Base-by-base conservation (phyloP, 2,888 invertebrate species). In the Aspidiotus destructor region DNA sequence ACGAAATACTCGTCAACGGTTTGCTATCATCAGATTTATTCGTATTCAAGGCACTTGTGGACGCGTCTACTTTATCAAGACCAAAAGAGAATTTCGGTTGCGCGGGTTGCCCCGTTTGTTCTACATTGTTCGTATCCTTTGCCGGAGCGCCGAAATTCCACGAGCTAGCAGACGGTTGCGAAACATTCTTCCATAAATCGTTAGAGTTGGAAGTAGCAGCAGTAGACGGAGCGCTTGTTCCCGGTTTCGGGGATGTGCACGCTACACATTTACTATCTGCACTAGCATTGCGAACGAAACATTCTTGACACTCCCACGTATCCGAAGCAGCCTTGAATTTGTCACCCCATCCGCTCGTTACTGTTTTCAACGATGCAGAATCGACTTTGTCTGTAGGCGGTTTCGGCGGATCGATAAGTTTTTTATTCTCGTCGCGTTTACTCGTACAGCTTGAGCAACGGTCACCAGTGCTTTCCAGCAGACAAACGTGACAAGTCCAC, bases 261-360 rank as follows among this genome's bases (percentile, higher is more conserved):
- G 84, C 83, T 60, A 79, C 77, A 75, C 85, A 86, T 71, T 79
- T 81, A 8, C 72, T 73, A 16, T 77, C 77, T n/a, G 77, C 76
- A 5, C 75, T 74, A 57, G 79, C 77, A 74, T 86, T 86, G 68
- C 79, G 78, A 0, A 85, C 79, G 80, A 84, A 80, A 74, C 86
- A 86, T 15, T 80, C 80, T 11, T 77, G 76, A 74, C 86, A 86
- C 70, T 82, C 82, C 85, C 85, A 86, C 41, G 81, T 79, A 48
- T 78, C 78, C 16, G 76, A 72, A 1, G 79, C 76, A 69, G 77
- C 77, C 71, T 78, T 79, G 68, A 79, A 79, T 68, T 76, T 74
- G 70, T 76, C 75, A 1, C 76, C 77, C 72, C 77, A 77, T 8
- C 75, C 75, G 41, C n/a, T n/a, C 10, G 40, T n/a, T 7, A 53